Evolutionary conservation across 2,113 vertebrate species (phyloP), one percentile per base, ranked within the genome.

Genomic region (Cyrtonyx montezumae): DNA sequence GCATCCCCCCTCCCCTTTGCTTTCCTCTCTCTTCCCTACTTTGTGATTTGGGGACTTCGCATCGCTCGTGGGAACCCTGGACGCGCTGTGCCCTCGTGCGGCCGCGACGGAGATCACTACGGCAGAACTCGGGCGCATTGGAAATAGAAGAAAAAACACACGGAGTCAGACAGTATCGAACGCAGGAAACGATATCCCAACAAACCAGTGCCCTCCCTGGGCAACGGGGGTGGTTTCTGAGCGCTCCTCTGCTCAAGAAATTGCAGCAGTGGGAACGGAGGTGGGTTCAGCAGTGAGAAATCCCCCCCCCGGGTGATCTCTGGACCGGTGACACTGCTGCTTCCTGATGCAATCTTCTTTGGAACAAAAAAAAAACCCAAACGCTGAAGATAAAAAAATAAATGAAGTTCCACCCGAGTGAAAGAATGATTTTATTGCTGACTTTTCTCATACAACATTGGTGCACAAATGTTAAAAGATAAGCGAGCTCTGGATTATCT

Each of bases 181-280:
- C 23, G 37, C 11, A 40, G 70, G 9, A 48, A 69, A 62, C 3
- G 28, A 30, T 25, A 55, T 69, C 79, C 71, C 55, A 30, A 40
- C 15, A 48, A 17, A 76, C 11, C 14, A 23, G 2, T 30, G n/a
- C 5, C 14, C 53, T 61, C 10, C 53, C n/a, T 37, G 53, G 55
- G 21, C 40, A 48, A 30, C 5, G 4, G 1, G 70, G 53, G 53
- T 4, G 25, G 34, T 36, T 28, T 11, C 55, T 2, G 13, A 56
- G 55, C 98, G 98, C 92, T 98, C 98, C 96, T 98, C 96, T 43
- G 67, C 8, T 43, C 73, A 13, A 32, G 51, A 26, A 42, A 53
- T 9, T 19, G 58, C 25, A 32, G 34, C 58, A 16, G 45, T 0
- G 18, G 58, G 28, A 70, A 53, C 63, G 70, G 70, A 75, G 21